Base-by-base conservation (phyloP, 1,140 invertebrate species). In the Tyrophagus putrescentiae region DNA sequence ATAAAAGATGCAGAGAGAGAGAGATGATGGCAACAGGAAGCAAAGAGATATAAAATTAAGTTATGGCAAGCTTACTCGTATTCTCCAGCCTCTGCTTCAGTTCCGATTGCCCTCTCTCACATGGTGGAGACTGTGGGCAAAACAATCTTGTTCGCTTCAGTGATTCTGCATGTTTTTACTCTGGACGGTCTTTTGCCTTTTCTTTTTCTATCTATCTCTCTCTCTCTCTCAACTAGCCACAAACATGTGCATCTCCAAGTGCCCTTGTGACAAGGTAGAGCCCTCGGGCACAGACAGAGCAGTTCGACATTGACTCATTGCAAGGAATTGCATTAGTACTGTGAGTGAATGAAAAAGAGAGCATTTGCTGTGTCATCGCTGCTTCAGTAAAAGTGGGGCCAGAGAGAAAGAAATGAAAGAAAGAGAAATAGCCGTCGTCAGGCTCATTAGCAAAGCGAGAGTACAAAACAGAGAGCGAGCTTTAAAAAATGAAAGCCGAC, bases 11-110 rank as follows among this genome's bases (percentile, higher is more conserved):
- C n/a, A n/a, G n/a, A n/a, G n/a, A n/a, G n/a, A n/a, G n/a, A n/a
- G n/a, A n/a, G n/a, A n/a, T n/a, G n/a, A n/a, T n/a, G 45, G 21
- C 45, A 48, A 48, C 45, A 48, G 45, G 45, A 48, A 48, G 21
- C 45, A 6, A 9, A n/a, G 18, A 13, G 45, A 48, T 48, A 7
- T 48, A 48, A 48, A 48, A 18, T 13, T 48, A 48, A 48, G 7
- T 48, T 48, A 48, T 48, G 23, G 31, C 18, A 21, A 39, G 36
- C 23, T 48, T 21, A 21, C 45, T n/a, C n/a, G n/a, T n/a, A 48
- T 48, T 48, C 45, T 48, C 7, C 7, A 9, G n/a, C n/a, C n/a
- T n/a, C n/a, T n/a, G n/a, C n/a, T n/a, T n/a, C n/a, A 18, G 45
- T 48, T 48, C 45, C 45, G 45, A 48, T 48, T 18, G 45, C 18